Evolutionary conservation across 2,797 vertebrate genomes (phyloP).

Genomic region (Catharus ustulatus): DNA sequence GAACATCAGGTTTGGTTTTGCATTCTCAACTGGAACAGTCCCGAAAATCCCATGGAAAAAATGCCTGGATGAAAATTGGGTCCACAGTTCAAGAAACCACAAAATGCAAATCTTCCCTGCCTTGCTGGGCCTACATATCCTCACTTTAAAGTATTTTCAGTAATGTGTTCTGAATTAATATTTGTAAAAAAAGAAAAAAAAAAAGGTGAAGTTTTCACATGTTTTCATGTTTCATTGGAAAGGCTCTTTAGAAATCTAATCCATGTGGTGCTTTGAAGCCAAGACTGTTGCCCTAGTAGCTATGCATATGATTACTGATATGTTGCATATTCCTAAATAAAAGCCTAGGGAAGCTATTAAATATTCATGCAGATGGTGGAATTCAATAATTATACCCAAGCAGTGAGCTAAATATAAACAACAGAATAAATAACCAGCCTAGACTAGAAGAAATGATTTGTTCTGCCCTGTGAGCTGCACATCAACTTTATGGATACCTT

Average conservation of each 20-base stretch:
- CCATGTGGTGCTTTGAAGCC: background rate
- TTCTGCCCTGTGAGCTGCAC: background rate
- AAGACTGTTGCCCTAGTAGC: background rate
- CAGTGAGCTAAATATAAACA: background rate
- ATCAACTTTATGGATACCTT: background rate
- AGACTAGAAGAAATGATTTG: background rate
- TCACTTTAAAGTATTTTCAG: background rate
- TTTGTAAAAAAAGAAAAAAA: background rate
- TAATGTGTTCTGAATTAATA: background rate
- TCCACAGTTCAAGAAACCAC: background rate
- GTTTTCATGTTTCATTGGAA: background rate
- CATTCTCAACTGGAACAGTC: background rate
- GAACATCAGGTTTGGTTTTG: background rate
- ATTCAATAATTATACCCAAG: background rate
- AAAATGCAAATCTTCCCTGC: background rate
- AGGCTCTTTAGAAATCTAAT: background rate
- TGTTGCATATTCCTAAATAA: background rate
- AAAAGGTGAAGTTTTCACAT: background rate
- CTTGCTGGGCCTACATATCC: background rate
- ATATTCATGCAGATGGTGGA: background rate
- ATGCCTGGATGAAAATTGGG: background rate
- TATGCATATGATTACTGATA: background rate
- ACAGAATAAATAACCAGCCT: background rate
- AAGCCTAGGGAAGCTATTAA: background rate
- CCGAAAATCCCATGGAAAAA: background rate